Evolutionary conservation across 2,888 invertebrate species (phyloP).

Genomic region (Leucophenga maculata): DNA sequence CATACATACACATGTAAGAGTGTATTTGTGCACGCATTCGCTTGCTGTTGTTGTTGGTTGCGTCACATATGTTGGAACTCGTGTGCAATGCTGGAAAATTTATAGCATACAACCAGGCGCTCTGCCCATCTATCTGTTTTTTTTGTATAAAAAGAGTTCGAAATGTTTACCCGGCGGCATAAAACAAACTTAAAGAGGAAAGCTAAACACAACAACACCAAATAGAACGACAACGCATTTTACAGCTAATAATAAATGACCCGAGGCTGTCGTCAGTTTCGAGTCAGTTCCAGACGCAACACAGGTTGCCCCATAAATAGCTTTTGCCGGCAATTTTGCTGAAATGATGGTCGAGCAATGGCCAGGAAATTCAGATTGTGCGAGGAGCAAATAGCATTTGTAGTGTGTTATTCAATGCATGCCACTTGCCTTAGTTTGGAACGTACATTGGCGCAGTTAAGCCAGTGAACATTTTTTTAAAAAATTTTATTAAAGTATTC

Average conservation of each 20-base stretch:
- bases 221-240: conserved; percentile 42
- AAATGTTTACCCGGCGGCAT: conserved; percentile 7
- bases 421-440: too few species aligned
- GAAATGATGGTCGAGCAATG: conserved; percentile 14
- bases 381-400: too few species aligned
- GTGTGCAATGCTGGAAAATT: not conserved
- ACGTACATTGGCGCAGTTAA: conserved; percentile 41
- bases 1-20: not conserved
- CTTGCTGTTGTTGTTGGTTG: not conserved
- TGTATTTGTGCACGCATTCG: not conserved
- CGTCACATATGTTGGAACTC: conserved; percentile 6
- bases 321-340: conserved; percentile 39
- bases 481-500: too few species aligned
- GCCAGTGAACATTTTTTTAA: conserved; percentile 54
- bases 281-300: conserved; percentile 46
- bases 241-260: conserved; percentile 63
- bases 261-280: conserved; percentile 51
- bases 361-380: conserved; percentile 7
- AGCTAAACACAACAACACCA: conserved; percentile 11
- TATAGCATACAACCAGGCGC: conserved; percentile 16
- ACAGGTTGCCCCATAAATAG: conserved; percentile 42
- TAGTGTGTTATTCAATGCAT: too few species aligned
- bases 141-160: conserved; percentile 6
- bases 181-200: conserved; percentile 1
- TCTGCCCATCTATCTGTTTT: too few species aligned